Evolutionary conservation across 2,888 invertebrate species (phyloP), one percentile per base, ranked within the genome.

Genomic region (Drosophila merina): DNA sequence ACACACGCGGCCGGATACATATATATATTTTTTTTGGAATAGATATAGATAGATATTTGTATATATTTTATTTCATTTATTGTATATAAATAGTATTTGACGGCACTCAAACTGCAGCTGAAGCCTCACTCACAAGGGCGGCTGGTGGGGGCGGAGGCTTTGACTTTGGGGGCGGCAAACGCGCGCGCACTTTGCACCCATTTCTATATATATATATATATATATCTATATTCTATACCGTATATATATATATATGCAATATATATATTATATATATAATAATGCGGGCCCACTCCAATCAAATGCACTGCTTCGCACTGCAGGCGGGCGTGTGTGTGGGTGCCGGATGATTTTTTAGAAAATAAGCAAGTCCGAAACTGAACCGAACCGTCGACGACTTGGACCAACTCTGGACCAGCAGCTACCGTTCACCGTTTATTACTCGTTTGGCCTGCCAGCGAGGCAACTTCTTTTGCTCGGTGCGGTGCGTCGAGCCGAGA

Each of bases 321-420:
- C 72, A 58, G 72, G 72, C 64, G 77, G 54, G 67, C 67, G 66
- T 64, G 79, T 68, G 68, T 70, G 67, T 68, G 36, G 36, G 78
- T 71, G 50, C 58, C 44, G 42, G 49, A 26, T 48, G 73, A 76
- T 76, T 75, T 84, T 87, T 87, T 85, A 85, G 84, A 85, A 85
- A 85, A 87, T 85, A 85, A 87, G 87, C 86, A 87, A 85, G 77
- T 85, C 84, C 84, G 87, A 85, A 85, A 84, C 77, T 75, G 83
- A 86, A 84, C 83, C 83, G 83, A 84, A 86, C 83, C 84, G 86
- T 84, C 85, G 85, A 84, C 83, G 86, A 86, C 83, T 83, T 86
- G 85, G 77, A 86, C 71, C 79, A 79, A 79, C 86, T 84, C 85
- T 84, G 79, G 57, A 48, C 49, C 49, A 33, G 64, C 75, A 63